These are phyloP conservation scores for Heliocidaris tuberculata DNA, from an alignment of 35 echinoderm and acorn worm species.

Conservation along the genomic window DNA sequence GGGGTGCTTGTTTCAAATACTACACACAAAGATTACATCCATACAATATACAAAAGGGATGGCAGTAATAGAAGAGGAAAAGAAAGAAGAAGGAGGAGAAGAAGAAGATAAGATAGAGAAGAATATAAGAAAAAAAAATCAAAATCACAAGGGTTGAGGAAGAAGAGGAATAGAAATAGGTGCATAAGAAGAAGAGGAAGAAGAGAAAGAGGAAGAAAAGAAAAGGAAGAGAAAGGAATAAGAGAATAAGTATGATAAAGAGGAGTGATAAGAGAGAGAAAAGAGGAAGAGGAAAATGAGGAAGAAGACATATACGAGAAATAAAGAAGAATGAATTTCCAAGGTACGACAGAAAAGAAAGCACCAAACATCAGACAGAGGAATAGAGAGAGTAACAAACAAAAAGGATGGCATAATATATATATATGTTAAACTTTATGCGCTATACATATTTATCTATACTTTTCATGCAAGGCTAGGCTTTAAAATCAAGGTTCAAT, in stretches of 20 bases:
- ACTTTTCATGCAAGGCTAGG: not conserved
- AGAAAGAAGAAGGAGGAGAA: not conserved
- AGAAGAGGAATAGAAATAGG: not conserved
- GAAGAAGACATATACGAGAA: too few relatives aligned
- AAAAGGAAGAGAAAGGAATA: not conserved
- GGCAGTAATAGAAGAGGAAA: not conserved
- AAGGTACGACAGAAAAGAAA: not conserved
- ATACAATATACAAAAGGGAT: not conserved
- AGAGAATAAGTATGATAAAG: not conserved
- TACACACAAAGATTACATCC: not conserved
- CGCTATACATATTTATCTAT: not conserved
- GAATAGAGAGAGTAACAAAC: not conserved
- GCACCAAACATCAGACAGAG: not conserved
- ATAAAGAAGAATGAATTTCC: not conserved
- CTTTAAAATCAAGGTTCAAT: too few relatives aligned
- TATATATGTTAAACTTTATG: not conserved
- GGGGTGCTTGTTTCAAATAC: conserved; percentile 13
- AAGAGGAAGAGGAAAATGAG: too few relatives aligned
- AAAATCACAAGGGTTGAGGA: not conserved
- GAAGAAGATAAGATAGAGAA: not conserved
- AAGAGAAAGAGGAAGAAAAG: not conserved
- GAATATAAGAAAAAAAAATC: not conserved
- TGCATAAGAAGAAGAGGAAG: not conserved
- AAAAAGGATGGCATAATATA: not conserved
- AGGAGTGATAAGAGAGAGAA: not conserved